These are phyloP conservation scores for Paradisaea rubra DNA, from an alignment of 2,113 vertebrate genomes.

Conservation along the genomic window DNA sequence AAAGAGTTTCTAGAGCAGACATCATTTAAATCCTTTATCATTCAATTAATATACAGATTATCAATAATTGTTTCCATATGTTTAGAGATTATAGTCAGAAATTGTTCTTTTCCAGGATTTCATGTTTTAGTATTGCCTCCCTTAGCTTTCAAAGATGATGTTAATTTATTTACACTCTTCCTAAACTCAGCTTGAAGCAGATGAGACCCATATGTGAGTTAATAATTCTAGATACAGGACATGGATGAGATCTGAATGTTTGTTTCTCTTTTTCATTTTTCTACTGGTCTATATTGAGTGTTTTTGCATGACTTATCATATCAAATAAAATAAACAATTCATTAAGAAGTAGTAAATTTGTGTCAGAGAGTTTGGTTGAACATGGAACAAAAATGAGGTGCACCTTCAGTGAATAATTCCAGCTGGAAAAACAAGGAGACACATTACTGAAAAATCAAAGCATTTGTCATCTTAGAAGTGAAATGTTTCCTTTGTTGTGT, in stretches of 20 bases:
- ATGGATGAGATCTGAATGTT: background rate
- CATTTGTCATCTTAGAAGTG: background rate
- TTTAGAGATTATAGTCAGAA: background rate
- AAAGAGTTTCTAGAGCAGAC: background rate
- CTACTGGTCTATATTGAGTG: background rate
- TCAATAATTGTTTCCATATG: background rate
- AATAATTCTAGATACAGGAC: background rate
- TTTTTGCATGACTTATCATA: background rate
- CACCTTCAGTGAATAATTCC: background rate
- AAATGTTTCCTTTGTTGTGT: background rate
- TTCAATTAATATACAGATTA: background rate
- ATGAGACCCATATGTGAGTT: background rate
- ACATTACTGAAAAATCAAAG: background rate
- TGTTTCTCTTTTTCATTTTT: background rate
- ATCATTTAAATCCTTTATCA: background rate
- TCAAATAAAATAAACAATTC: background rate
- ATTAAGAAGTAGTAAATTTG: background rate
- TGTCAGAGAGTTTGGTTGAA: background rate
- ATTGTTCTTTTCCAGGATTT: background rate
- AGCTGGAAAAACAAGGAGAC: background rate
- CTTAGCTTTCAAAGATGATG: background rate
- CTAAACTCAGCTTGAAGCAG: background rate
- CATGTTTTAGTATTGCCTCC: background rate
- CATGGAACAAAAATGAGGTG: background rate
- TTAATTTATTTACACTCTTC: slow-evolving; percentile 17